Base-by-base conservation (phyloP, 2,888 invertebrate genomes). In the Syrphus vitripennis region DNA sequence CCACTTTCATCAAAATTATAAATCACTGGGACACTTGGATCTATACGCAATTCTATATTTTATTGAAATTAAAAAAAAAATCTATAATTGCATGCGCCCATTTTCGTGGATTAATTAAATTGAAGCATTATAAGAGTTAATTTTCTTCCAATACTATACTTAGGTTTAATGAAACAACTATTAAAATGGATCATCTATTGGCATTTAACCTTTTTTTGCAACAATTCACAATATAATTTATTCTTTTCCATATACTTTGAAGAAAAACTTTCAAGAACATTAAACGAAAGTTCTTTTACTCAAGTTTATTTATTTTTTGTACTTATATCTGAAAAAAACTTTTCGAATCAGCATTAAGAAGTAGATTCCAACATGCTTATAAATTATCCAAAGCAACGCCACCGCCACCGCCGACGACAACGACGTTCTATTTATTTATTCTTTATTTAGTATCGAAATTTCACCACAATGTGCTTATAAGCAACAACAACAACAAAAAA, bases 381-480 rank as follows among this genome's bases (percentile, higher is more conserved):
- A 63, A 63, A 63, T 63, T 63, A 63, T 63, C 10, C 16, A 5
- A 65, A 65, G n/a, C n/a, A n/a, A n/a, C n/a, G n/a, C n/a, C n/a
- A n/a, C n/a, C n/a, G n/a, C n/a, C n/a, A n/a, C n/a, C n/a, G n/a
- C 45, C 19, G 45, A 31, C 29, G 12, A 34, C 16, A 3, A 7
- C 42, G 14, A 42, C 16, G 3, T 1, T 45, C n/a, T 45, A 16
- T 42, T 16, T 31, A 7, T 24, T 3, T 3, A 29, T 29, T 45
- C 7, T 21, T 50, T 50, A 67, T 67, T 67, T 34, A 9, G 16
- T 31, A 21, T 19, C 34, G 19, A 12, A 14, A 50, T 24, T 50
- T 50, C 67, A 14, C 9, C n/a, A 21, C n/a, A 67, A 67, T 50
- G 31, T 67, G 48, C 67, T 67, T 21, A 65, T 31, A 48, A 21